Percentiles rank a stretch among this genome's conserved stretches.
Conservation (phyloP, 2,797 vertebrate species). For the Triplophysa bombifrons region DNA sequence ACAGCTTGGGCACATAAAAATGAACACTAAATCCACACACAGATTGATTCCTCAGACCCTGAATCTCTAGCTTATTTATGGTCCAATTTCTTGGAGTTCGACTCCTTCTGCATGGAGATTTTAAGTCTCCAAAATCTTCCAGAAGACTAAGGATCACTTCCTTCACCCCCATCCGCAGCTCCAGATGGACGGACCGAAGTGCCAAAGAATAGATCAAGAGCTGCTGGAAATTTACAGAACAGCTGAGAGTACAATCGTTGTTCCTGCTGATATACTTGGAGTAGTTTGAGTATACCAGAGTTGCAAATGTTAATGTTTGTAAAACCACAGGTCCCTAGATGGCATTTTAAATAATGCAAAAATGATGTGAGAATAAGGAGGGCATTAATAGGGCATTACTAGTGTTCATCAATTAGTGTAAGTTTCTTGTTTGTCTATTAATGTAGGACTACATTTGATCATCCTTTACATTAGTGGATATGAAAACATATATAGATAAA, state of each 20-base stretch:
- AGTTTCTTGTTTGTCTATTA: no score
- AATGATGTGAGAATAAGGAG: not conserved
- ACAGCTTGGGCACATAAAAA: constrained; percentile 38
- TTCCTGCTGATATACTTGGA: not conserved
- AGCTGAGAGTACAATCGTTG: constrained; percentile 9
- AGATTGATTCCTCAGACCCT: constrained; percentile 16
- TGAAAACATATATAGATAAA: no score
- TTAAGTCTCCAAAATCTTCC: constrained; percentile 29
- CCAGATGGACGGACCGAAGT: constrained; percentile 33
- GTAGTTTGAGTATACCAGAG: not conserved
- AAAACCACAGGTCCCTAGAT: not conserved
- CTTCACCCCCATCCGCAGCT: constrained; percentile 6
- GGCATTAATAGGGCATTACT: not conserved
- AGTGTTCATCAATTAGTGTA: not conserved
- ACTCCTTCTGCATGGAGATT: constrained; percentile 17
- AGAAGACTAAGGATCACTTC: constrained; percentile 1
- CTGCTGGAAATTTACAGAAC: constrained; percentile 9
- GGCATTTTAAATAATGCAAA: not conserved
- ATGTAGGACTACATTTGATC: no score
- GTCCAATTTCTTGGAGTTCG: not conserved
- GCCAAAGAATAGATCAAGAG: constrained; percentile 15
- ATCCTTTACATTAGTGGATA: no score
- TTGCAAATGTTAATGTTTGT: not conserved
- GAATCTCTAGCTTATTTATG: constrained; percentile 17
- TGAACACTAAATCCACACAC: constrained; percentile 16